These are phyloP conservation scores for Orchesella cincta DNA, from an alignment of 1,140 invertebrate genomes.

Conservation along the genomic window DNA sequence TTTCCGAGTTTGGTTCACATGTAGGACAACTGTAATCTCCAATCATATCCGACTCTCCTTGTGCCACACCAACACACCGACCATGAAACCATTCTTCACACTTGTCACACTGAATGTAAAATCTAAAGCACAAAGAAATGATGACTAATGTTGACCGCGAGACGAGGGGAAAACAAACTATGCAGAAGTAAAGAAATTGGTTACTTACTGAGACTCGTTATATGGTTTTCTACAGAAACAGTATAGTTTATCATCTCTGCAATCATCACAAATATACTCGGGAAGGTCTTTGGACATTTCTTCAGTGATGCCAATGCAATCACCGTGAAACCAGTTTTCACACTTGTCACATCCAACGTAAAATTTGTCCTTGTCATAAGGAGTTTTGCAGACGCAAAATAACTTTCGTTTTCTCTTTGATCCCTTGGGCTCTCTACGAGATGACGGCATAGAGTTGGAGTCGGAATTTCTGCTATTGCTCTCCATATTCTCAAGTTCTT, in stretches of 20 bases:
- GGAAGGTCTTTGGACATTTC: slow-evolving; percentile 87
- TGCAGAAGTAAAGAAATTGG: slow-evolving; percentile 30
- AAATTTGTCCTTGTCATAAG: slow-evolving; percentile 93
- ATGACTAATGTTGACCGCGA: neutral
- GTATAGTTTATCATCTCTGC: slow-evolving; percentile 68
- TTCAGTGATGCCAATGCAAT: slow-evolving; percentile 92
- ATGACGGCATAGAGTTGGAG: slow-evolving; percentile 31
- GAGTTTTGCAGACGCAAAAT: slow-evolving; percentile 90
- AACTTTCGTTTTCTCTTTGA: slow-evolving; percentile 63
- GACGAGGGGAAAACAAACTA: neutral
- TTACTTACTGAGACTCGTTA: slow-evolving; percentile 90
- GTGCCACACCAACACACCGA: slow-evolving; percentile 91
- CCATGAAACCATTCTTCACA: slow-evolving; percentile 99
- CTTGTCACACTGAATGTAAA: slow-evolving; percentile 96
- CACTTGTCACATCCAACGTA: slow-evolving; percentile 97
- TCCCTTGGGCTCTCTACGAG: slow-evolving; percentile 43
- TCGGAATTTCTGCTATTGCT: slow-evolving; percentile 50
- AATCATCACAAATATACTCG: slow-evolving; percentile 86
- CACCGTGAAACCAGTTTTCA: slow-evolving; percentile 97
- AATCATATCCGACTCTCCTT: slow-evolving; percentile 90
- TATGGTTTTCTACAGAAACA: slow-evolving; percentile 95
- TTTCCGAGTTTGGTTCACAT: slow-evolving; percentile 84
- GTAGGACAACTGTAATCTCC: slow-evolving; percentile 95
- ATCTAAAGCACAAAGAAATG: slow-evolving; percentile 61
- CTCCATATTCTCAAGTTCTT: neutral